Evolutionary conservation across 2,888 invertebrate genomes (phyloP), one percentile per base, ranked within the genome.

Genomic region (Stomorhina lunata): DNA sequence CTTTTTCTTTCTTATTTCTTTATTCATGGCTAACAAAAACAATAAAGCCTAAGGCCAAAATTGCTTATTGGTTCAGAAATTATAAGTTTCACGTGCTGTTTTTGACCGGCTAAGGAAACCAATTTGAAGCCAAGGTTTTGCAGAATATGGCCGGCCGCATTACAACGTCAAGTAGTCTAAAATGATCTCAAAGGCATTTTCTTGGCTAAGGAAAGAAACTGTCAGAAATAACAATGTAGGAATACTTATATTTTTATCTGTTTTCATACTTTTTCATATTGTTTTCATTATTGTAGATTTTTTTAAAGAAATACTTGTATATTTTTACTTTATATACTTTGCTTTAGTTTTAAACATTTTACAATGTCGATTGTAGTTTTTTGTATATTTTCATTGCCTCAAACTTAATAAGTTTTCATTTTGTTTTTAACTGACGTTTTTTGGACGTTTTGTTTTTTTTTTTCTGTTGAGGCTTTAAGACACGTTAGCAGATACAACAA

Each of bases 61-160:
- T 90, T 91, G 89, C 88, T 88, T 90, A 91, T 90, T 91, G 91
- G 90, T 88, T 90, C 87, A n/a, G 86, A 91, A 91, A 91, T 91
- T 90, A 91, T 90, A 89, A 90, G 90, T 90, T 91, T 88, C 88
- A 86, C 85, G 15, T 63, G 65, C 63, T 48, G n/a, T 22, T 5
- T 50, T 15, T 71, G 34, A 61, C 15, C 27, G 37, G 2, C 15
- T 55, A 27, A 65, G 48, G n/a, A 6, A 10, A 57, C 29, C 29
- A 22, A 43, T 29, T 43, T 29, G 37, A 17, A 17, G 25, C 5
- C 43, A 71, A 50, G 53, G 20, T 17, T 27, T 61, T 20, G 25
- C n/a, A 27, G 22, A 43, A n/a, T 53, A 37, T 37, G 12, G 32
- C 20, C 12, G 12, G 32, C 20, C 12, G 15, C 17, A 10, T 72